Base-by-base conservation (phyloP, 2,797 vertebrate species). In the Miopithecus talapoin region DNA sequence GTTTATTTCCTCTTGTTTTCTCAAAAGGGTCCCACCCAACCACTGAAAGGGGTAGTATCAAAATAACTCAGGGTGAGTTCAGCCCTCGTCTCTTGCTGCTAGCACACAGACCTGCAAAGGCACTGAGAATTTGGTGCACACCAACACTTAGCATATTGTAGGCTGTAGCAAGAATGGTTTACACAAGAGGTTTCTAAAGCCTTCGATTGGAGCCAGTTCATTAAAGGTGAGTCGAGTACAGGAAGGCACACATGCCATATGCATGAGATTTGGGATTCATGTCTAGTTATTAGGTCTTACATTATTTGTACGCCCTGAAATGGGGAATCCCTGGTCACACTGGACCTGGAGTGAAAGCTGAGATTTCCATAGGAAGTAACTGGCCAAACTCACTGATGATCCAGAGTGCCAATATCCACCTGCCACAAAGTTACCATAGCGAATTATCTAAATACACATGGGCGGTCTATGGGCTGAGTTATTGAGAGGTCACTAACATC, bases 1-100 rank as follows among this genome's bases (percentile, higher is more conserved):
- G 97, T 97, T 98, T 97, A 96, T 94, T 98, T 96, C 97, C 95
- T 97, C 97, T 94, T 93, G 86, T 95, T 95, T 97, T 84, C 90
- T 89, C 89, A 91, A 22, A 97, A 96, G 83, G 80, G 92, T 96
- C 95, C 97, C 97, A 97, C 97, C 98, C 97, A 98, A 72, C 90
- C 89, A 89, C 96, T 68, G 83, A 95, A 92, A 95, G 79, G n/a
- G 93, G 85, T 13, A 91, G 92, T 46, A 78, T 95, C 85, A 96
- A 95, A 97, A 96, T 96, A 98, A 70, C 85, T 59, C 59, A 36
- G 96, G 94, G 75, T 85, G 78, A 89, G 50, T 93, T 94, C 86
- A 79, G 48, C 48, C 33, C 74, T 85, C 83, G 59, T 48, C 16
- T 86, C 89, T 72, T 39, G 57, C 81, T 17, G 43, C 95, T 64